These are phyloP conservation scores for Engystomops pustulosus DNA, from an alignment of 2,113 vertebrate genomes.

Conservation along the genomic window DNA sequence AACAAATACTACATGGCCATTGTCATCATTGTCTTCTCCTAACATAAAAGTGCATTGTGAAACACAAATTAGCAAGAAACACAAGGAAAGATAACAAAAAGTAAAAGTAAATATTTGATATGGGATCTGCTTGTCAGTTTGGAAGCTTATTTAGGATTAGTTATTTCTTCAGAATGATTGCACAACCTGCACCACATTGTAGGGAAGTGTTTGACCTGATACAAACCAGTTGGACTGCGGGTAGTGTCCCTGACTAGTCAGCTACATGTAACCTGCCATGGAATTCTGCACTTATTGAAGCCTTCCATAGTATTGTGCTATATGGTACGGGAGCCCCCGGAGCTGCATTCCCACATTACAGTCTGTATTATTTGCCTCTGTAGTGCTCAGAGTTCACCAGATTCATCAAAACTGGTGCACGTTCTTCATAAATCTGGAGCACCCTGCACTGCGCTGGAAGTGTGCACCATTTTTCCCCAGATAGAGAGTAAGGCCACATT, in stretches of 20 bases:
- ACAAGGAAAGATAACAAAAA: neutral
- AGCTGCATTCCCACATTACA: too few relatives aligned
- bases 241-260: neutral
- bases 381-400: too few relatives aligned
- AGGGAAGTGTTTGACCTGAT: neutral
- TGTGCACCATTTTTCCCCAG: too few relatives aligned
- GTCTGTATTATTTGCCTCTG: too few relatives aligned
- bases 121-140: neutral
- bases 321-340: too few relatives aligned
- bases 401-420: too few relatives aligned
- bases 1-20: neutral
- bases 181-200: neutral
- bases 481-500: too few relatives aligned
- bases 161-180: neutral
- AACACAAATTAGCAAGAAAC: neutral
- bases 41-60: neutral
- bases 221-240: neutral
- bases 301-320: too few relatives aligned
- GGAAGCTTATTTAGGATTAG: neutral
- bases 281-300: too few relatives aligned
- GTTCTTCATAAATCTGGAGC: too few relatives aligned
- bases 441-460: too few relatives aligned
- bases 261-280: too few relatives aligned
- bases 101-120: conserved; percentile 24
- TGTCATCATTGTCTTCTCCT: neutral